Conservation (phyloP, 2,888 invertebrate species). For the Aphodius granarius region DNA sequence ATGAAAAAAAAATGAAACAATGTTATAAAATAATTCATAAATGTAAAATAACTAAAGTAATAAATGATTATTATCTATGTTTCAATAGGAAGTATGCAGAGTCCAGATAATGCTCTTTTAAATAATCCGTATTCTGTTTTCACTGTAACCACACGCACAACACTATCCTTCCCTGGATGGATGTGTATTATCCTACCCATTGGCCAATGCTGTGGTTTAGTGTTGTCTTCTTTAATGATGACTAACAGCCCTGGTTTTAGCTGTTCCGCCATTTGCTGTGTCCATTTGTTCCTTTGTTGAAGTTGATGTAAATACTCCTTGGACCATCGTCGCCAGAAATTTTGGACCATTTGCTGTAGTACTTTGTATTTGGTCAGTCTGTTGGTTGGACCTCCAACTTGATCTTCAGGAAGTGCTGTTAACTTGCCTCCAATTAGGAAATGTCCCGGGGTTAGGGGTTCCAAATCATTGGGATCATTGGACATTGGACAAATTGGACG, state of each 20-base stretch:
- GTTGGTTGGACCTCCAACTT: conserved; percentile 15
- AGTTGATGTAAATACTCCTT: conserved; percentile 21
- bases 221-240: conserved; percentile 11
- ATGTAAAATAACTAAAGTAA: too few relatives aligned
- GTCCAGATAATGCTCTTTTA: not conserved
- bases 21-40: too few relatives aligned
- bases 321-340: too few relatives aligned
- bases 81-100: not conserved
- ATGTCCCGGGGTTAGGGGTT: conserved; percentile 29
- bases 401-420: conserved; percentile 30
- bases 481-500: conserved; percentile 37
- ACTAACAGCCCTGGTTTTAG: not conserved
- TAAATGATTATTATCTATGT: not conserved
- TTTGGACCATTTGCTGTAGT: conserved; percentile 28
- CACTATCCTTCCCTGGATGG: not conserved
- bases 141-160: not conserved
- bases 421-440: conserved; percentile 34
- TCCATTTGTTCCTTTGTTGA: conserved; percentile 23
- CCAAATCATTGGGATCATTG: conserved; percentile 33
- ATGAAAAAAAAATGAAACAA: too few relatives aligned
- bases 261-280: not conserved
- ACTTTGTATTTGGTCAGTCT: not conserved
- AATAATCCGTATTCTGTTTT: not conserved
- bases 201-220: not conserved
- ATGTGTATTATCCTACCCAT: conserved; percentile 3